These are phyloP conservation scores for Tachystola acroxantha DNA, from an alignment of 2,888 invertebrate species.

Conservation along the genomic window DNA sequence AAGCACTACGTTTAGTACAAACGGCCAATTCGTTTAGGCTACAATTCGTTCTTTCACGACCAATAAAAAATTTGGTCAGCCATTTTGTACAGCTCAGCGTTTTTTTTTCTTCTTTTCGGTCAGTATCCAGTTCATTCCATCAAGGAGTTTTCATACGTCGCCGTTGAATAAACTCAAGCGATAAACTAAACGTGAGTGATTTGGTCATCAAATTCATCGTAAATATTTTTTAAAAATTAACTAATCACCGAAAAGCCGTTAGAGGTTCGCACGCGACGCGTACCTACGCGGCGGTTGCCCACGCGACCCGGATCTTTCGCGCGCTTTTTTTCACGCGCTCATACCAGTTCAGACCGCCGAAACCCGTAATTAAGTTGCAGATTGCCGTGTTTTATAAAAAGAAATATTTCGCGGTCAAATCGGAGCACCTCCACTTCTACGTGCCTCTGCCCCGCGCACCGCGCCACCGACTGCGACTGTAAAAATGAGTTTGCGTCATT, in stretches of 20 bases:
- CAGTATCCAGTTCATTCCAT: no score
- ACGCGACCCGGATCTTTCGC: constrained; percentile 48
- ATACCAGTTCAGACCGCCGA: constrained; percentile 20
- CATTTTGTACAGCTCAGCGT: no score
- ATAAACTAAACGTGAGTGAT: constrained; percentile 4
- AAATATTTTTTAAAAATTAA: constrained; percentile 8
- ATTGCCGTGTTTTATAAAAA: constrained; percentile 13
- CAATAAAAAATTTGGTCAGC: no score
- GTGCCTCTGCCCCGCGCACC: no score
- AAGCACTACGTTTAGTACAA: no score
- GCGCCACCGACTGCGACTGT: not conserved
- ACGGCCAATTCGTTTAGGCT: no score
- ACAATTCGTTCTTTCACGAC: no score
- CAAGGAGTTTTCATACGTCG: no score
- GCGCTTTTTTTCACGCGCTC: constrained; percentile 33
- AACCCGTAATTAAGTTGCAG: constrained; percentile 35
- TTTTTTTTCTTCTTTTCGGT: no score
- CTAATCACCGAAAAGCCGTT: constrained; percentile 18
- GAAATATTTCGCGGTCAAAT: constrained; percentile 19
- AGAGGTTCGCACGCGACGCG: constrained; percentile 23
- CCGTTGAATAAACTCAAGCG: constrained; percentile 4
- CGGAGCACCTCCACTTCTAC: constrained; percentile 13
- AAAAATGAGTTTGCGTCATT: no score
- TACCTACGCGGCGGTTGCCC: constrained; percentile 10
- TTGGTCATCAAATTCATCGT: no score